phyloP scores from a whole-genome alignment of 2,113 vertebrate genomes.

The Stigmatopora argus region DNA sequence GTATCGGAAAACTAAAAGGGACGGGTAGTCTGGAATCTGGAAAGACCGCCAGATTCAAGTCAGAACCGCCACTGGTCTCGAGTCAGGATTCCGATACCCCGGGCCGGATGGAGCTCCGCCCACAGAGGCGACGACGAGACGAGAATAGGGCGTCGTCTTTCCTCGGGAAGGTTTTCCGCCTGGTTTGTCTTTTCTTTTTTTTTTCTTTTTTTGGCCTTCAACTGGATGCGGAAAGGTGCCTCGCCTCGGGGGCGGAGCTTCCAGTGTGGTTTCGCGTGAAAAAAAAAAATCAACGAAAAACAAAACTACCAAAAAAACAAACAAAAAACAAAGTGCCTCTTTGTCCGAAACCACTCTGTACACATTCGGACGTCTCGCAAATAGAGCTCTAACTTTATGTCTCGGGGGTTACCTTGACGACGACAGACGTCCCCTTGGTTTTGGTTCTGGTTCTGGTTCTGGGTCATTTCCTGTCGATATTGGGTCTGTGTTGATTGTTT shows the following conservation, averaged over 20 bases:
- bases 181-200: slow-evolving; percentile 12
- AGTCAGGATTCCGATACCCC: too few species aligned
- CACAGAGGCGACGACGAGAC: slow-evolving; percentile 34
- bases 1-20: too few species aligned
- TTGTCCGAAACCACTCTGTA: slow-evolving; percentile 64
- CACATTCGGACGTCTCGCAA: slow-evolving; percentile 69
- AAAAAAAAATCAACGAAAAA: not conserved
- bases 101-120: too few species aligned
- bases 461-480: too few species aligned
- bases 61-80: too few species aligned
- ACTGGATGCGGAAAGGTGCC: slow-evolving; percentile 52
- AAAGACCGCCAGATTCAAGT: too few species aligned
- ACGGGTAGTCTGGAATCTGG: too few species aligned
- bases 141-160: slow-evolving; percentile 26
- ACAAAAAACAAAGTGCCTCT: slow-evolving; percentile 65
- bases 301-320: too few species aligned
- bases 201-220: slow-evolving; percentile 54
- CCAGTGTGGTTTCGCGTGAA: slow-evolving; percentile 62
- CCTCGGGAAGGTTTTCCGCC: too few species aligned
- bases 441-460: too few species aligned
- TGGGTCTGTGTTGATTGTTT: too few species aligned
- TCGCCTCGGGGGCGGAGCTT: slow-evolving; percentile 50
- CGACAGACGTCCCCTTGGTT: too few species aligned
- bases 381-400: slow-evolving; percentile 58
- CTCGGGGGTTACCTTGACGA: not conserved